Percentiles rank a stretch among this genome's conserved stretches.
phyloP scores from a whole-genome alignment of 2,797 vertebrate genomes.

The Oceanodroma leucorhoa region DNA sequence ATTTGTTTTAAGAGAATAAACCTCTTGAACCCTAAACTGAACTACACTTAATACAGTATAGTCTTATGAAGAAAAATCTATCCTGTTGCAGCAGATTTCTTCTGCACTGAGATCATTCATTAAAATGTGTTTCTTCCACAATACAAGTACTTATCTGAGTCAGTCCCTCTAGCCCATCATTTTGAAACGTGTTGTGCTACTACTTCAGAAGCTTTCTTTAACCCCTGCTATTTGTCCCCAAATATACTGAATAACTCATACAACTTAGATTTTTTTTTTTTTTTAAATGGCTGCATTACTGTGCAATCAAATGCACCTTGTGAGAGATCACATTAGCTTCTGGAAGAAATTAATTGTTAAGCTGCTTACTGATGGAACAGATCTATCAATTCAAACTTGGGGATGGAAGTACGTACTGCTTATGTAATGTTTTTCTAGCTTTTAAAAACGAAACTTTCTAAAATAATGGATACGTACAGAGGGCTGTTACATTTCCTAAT shows the following conservation, averaged over 20 bases:
- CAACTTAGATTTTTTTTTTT: rapidly evolving
- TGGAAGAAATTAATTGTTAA: neutral
- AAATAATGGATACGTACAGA: neutral
- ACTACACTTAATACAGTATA: neutral
- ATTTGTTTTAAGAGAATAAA: neutral
- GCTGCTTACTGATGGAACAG: neutral
- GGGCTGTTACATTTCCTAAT: neutral
- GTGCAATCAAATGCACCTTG: neutral
- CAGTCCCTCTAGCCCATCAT: neutral
- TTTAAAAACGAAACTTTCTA: neutral
- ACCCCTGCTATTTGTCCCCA: neutral
- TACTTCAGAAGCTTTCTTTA: neutral
- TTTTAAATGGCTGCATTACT: neutral
- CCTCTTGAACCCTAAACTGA: neutral
- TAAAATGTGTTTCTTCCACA: neutral
- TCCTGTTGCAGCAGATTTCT: neutral
- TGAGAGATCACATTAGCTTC: neutral
- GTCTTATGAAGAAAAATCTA: neutral
- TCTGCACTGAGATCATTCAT: neutral
- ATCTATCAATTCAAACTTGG: neutral
- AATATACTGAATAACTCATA: neutral
- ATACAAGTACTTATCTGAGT: neutral
- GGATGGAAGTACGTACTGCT: neutral
- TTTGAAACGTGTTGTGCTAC: neutral
- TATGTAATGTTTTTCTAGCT: neutral